Percentiles rank a stretch among this genome's conserved stretches.
These are phyloP conservation scores for Picus viridis DNA, from an alignment of 2,797 vertebrate genomes.

Conservation along the genomic window DNA sequence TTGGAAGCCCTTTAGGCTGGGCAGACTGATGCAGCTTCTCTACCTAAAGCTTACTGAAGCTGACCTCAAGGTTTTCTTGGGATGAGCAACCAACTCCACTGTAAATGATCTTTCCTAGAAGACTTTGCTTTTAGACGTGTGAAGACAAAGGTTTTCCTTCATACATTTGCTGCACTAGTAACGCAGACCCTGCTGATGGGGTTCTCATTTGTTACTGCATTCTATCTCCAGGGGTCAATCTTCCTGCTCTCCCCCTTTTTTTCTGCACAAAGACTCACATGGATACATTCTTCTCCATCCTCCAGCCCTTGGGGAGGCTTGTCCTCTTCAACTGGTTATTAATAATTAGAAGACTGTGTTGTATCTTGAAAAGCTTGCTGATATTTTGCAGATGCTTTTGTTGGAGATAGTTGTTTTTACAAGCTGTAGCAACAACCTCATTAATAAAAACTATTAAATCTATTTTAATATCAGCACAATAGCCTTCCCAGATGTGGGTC, in stretches of 20 bases:
- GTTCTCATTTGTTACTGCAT: not conserved
- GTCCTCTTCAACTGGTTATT: not conserved
- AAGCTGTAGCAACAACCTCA: not conserved
- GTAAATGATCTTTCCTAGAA: not conserved
- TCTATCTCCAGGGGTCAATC: not conserved
- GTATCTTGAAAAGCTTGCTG: slow-evolving; percentile 3
- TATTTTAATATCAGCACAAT: not conserved
- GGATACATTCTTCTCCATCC: not conserved
- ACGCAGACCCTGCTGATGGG: not conserved
- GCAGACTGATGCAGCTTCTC: not conserved
- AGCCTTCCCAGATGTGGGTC: slow-evolving; percentile 1
- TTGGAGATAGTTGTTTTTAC: not conserved
- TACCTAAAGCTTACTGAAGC: not conserved
- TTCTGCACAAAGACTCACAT: not conserved
- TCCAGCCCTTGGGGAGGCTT: not conserved
- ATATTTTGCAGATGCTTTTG: slow-evolving; percentile 24
- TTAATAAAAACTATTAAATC: not conserved
- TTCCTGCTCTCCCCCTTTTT: not conserved
- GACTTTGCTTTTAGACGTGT: not conserved
- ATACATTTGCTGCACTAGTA: not conserved
- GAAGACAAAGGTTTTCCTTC: not conserved
- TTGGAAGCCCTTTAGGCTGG: not conserved
- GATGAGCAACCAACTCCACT: not conserved
- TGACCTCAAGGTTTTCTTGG: not conserved
- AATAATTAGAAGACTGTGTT: not conserved